A percentile compares a stretch with the other conserved stretches of the same genome.
phyloP scores from a whole-genome alignment of 35 echinoderm and acorn worm genomes.

The Lytechinus pictus region DNA sequence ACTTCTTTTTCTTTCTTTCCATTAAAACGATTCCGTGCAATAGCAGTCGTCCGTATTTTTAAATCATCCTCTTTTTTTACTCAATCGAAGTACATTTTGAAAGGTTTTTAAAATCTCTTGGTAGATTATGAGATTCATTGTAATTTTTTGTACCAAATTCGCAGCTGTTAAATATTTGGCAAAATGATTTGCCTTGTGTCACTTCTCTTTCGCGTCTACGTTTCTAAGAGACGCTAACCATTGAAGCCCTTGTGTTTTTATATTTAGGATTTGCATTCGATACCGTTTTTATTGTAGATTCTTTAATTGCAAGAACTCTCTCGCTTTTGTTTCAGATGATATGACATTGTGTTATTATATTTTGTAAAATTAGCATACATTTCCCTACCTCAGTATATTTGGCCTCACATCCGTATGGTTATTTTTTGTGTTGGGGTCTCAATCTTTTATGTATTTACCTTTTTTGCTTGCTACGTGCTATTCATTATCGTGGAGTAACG shows the following conservation, averaged over 20 bases:
- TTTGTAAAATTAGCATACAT: constrained; percentile 13
- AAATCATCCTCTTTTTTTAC: neutral
- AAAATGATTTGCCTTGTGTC: neutral
- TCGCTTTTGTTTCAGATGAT: neutral
- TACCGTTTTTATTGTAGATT: neutral
- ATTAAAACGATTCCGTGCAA: constrained; percentile 42
- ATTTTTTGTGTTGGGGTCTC: neutral
- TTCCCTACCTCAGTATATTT: neutral
- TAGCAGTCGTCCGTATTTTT: neutral
- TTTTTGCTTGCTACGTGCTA: neutral
- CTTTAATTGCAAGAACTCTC: neutral
- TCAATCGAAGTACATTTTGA: neutral
- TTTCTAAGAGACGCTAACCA: neutral
- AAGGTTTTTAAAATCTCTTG: neutral
- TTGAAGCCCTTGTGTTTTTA: neutral
- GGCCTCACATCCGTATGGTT: neutral
- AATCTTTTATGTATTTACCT: neutral
- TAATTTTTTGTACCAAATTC: neutral
- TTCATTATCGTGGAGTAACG: neutral
- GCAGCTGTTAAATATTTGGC: neutral
- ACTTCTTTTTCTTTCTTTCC: constrained; percentile 20
- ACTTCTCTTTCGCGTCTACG: neutral
- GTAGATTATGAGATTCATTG: neutral
- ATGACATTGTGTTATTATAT: neutral
- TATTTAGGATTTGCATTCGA: neutral